Base-by-base conservation (phyloP, 2,888 invertebrate species). In the Parochlus steinenii region DNA sequence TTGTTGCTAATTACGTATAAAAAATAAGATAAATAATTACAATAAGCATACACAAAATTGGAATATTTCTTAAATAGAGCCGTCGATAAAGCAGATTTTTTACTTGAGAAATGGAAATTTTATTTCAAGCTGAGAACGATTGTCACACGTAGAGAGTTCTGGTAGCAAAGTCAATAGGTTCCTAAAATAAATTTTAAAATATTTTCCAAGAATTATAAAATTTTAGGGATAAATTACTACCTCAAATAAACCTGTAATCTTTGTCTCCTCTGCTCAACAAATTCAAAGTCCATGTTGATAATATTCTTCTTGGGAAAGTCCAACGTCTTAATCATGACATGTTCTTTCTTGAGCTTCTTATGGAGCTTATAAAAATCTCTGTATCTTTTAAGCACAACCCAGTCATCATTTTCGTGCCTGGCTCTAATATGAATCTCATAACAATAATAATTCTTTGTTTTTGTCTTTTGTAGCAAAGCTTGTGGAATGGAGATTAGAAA, bases 271-370 rank as follows among this genome's bases (percentile, higher is more conserved):
- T 79, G 77, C 55, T 93, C 92, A 18, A 95, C 93, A 51, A 93
- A 69, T 42, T 71, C 69, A 1, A 78, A 71, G 55, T 83, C 81
- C 68, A 86, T 85, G 58, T 87, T 90, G 18, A 92, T 82, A 46
- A 95, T 68, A 38, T 85, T 80, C 61, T 90, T 93, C 60, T 95
- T 95, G 6, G 95, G 93, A 61, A 95, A 92, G 52, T 86, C 82
- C 51, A 87, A 83, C 4, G 73, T 71, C 14, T 74, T 70, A 33
- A 90, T 73, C 39, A 75, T 65, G 1, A 78, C 70, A 52, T 86
- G 82, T 50, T 79, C 71, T 51, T 86, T 87, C 52, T 80, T 83
- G 26, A 92, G 61, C 45, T 80, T 75, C 41, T 72, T 71, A 54
- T 93, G 87, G 18, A 93, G 63, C 42, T 80, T 74, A 53, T 86